Base-by-base conservation (phyloP, 2,888 invertebrate genomes). In the Pyrochroa serraticornis region DNA sequence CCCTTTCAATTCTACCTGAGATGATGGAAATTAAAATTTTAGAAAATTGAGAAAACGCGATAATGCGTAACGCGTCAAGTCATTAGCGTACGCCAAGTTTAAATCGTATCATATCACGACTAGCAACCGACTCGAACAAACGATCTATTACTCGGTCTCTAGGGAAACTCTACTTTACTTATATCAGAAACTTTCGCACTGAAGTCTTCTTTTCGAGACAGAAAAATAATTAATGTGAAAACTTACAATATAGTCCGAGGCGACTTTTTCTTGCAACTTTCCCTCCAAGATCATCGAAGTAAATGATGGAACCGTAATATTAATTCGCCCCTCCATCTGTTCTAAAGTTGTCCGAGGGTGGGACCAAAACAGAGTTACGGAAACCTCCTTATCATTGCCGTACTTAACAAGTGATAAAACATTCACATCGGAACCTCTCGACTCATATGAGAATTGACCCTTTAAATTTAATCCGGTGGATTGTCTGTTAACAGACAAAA, bases 271-370 rank as follows among this genome's bases (percentile, higher is more conserved):
- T 32, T 83, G 84, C 6, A 92, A 79, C 65, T 87, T 87, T 0
- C 86, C 79, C 45, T 85, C 83, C 1, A 88, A 76, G 0, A 85
- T 79, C 79, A 91, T 87, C 0, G 92, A 90, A 51, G 87, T 86
- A 62, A 90, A 84, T 0, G 87, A 86, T 0, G 92, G 92, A 39
- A 92, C 81, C 0, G 90, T 89, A 47, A 92, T 80, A 74, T 91
- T 92, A 8, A 90, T 78, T 60, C 87, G 86, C 0, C 86, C 85
- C 73, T 92, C 90, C 41, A 91, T 76, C 12, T 84, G 85, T 65
- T 90, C 82, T 41, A 89, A 81, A 0, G 84, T 82, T 0, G 88
- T 86, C 0, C 87, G 83, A 0, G 92, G 92, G 66, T 86, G 83
- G 12, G 82, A 83, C 73, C 89, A 76, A 73, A 82, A 85, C 44